These are phyloP conservation scores for Leptinotarsa tumamoca DNA, from an alignment of 2,888 invertebrate genomes.

Conservation along the genomic window DNA sequence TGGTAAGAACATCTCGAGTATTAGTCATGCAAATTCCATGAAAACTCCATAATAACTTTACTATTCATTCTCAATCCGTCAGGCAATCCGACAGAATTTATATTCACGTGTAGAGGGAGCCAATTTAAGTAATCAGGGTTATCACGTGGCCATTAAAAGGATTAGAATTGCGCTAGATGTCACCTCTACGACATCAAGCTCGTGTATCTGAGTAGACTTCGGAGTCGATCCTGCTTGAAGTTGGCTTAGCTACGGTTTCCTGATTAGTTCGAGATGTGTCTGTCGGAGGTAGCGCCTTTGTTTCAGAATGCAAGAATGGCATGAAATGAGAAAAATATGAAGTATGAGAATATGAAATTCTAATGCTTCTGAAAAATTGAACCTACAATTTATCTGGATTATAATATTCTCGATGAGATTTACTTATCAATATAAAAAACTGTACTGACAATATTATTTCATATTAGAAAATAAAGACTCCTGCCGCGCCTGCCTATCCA, in stretches of 20 bases:
- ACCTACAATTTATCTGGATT: no score
- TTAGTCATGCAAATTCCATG: no score
- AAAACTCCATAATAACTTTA: not conserved
- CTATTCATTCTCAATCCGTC: conserved; percentile 36
- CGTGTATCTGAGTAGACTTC: conserved; percentile 60
- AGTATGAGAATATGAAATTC: no score
- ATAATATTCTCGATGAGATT: no score
- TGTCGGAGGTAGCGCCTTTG: conserved; percentile 34
- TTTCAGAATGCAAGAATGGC: not conserved
- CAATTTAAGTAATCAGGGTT: conserved; percentile 79
- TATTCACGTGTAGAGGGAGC: conserved; percentile 73
- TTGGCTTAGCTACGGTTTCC: conserved; percentile 57
- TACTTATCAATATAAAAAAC: no score
- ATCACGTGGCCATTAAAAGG: conserved; percentile 78
- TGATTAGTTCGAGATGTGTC: conserved; percentile 36
- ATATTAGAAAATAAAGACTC: no score
- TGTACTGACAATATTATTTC: no score
- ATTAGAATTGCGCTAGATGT: conserved; percentile 69
- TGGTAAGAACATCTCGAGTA: no score
- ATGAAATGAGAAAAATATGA: no score
- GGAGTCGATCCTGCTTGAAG: conserved; percentile 59
- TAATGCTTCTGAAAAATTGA: no score
- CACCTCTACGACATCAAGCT: conserved; percentile 62
- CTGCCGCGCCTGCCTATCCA: no score
- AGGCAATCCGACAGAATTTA: conserved; percentile 48